phyloP scores from a whole-genome alignment of 2,888 invertebrate genomes.

The Chrysolina haemoptera region DNA sequence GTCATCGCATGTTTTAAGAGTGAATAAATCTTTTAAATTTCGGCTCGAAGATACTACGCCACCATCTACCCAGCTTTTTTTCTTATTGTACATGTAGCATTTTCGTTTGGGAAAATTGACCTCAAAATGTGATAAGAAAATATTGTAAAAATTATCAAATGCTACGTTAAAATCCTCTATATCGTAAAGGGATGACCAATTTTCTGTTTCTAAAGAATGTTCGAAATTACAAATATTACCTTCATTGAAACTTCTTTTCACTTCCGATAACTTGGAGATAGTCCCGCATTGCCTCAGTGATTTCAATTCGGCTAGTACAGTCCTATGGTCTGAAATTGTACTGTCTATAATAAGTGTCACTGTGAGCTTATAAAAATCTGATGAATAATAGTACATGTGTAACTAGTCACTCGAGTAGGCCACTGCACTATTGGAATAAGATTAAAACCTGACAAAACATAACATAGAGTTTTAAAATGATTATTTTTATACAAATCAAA shows the following conservation, averaged over 20 bases:
- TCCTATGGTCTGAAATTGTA: neutral
- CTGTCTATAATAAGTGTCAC: neutral
- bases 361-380: slow-evolving; percentile 1
- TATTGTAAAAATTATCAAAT: neutral
- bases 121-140: slow-evolving; percentile 4
- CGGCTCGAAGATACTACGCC: slow-evolving; percentile 5
- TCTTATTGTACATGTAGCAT: neutral
- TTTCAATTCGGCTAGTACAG: neutral
- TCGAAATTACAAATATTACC: slow-evolving; percentile 7
- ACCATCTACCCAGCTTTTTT: slow-evolving; percentile 11
- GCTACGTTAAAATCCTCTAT: neutral
- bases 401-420: neutral
- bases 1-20: slow-evolving; percentile 3
- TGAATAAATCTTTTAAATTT: neutral
- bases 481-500: neutral
- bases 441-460: slow-evolving; percentile 6
- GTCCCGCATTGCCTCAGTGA: neutral
- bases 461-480: neutral
- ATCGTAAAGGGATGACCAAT: slow-evolving; percentile 10
- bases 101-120: neutral
- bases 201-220: neutral
- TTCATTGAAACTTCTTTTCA: neutral
- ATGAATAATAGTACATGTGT: neutral
- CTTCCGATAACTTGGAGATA: neutral
- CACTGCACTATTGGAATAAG: neutral